These are phyloP conservation scores for Denticeps clupeoides DNA, from an alignment of 2,797 vertebrate genomes.

Conservation along the genomic window DNA sequence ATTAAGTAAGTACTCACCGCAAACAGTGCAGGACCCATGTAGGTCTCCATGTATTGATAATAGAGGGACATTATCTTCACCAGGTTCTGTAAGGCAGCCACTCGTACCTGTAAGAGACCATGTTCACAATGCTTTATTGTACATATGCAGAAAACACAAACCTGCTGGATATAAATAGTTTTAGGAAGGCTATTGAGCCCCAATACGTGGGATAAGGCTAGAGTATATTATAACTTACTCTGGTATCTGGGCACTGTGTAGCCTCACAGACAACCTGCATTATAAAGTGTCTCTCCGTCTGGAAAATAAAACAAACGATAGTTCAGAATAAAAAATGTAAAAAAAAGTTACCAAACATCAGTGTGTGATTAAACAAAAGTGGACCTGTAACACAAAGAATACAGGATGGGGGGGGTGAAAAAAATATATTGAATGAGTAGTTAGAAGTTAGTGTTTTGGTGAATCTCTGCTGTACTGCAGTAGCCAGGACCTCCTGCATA, in stretches of 20 bases:
- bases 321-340: neutral
- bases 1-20: constrained; percentile 66
- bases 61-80: constrained; percentile 99
- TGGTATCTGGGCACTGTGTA: constrained; percentile 91
- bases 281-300: constrained; percentile 98
- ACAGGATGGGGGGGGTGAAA: too few relatives aligned
- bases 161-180: too few relatives aligned
- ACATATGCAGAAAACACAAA: too few relatives aligned
- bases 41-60: constrained; percentile 98
- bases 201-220: neutral
- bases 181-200: too few relatives aligned
- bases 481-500: neutral
- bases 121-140: neutral
- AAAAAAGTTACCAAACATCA: too few relatives aligned
- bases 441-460: too few relatives aligned
- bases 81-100: constrained; percentile 93
- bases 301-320: constrained; percentile 14
- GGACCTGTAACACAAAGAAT: too few relatives aligned
- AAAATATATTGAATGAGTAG: too few relatives aligned
- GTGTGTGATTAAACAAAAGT: too few relatives aligned
- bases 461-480: too few relatives aligned
- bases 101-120: constrained; percentile 68
- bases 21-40: constrained; percentile 95
- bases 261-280: constrained; percentile 99
- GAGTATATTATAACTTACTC: constrained; percentile 62